phyloP scores from a whole-genome alignment of 1,140 invertebrate genomes.

The Drosophila rhopaloa region DNA sequence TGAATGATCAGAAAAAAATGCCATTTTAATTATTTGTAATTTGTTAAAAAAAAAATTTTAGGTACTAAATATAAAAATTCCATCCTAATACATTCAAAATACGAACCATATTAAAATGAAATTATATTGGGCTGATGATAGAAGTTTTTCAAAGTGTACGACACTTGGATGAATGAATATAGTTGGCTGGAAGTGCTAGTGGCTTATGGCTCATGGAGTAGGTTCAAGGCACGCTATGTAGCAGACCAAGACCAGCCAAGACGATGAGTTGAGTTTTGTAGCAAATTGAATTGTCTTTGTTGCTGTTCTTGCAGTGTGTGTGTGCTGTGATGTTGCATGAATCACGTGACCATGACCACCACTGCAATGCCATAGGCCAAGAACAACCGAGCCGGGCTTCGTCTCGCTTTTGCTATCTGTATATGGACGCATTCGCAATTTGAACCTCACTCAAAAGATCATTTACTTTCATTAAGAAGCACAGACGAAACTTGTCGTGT shows the following conservation, averaged over 20 bases:
- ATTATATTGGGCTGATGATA: neutral
- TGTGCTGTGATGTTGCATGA: slow-evolving; percentile 72
- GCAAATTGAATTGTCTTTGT: slow-evolving; percentile 83
- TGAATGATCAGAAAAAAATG: no score
- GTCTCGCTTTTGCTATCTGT: slow-evolving; percentile 50
- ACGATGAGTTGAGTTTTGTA: slow-evolving; percentile 79
- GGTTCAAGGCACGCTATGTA: slow-evolving; percentile 80
- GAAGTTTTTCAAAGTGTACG: slow-evolving; percentile 12
- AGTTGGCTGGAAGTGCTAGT: slow-evolving; percentile 39
- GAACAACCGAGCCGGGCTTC: slow-evolving; percentile 59
- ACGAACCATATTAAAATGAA: neutral
- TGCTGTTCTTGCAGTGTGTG: slow-evolving; percentile 22
- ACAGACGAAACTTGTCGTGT: slow-evolving; percentile 65
- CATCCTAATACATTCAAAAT: neutral
- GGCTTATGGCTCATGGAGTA: slow-evolving; percentile 54
- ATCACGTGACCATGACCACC: slow-evolving; percentile 84
- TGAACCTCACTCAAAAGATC: slow-evolving; percentile 79
- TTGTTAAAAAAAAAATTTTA: neutral
- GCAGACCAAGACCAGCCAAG: slow-evolving; percentile 72
- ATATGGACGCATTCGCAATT: slow-evolving; percentile 74
- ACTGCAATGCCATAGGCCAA: slow-evolving; percentile 62
- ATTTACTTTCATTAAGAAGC: slow-evolving; percentile 79
- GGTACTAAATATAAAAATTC: no score
- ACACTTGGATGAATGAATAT: slow-evolving; percentile 79
- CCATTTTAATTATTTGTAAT: neutral